phyloP scores from a whole-genome alignment of 23 tunicate species.

The Diplosoma virens region DNA sequence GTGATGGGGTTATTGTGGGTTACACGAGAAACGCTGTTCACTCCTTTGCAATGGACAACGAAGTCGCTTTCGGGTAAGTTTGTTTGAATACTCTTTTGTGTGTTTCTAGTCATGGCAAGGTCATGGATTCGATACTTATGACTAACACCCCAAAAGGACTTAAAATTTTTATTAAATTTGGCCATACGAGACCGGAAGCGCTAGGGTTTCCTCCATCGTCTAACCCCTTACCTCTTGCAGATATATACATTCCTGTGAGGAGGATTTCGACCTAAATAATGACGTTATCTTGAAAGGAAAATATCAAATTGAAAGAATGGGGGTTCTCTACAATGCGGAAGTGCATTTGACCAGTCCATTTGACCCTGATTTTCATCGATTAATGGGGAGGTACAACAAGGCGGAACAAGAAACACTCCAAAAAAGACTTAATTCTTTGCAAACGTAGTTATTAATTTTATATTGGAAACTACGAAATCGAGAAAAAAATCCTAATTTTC shows the following conservation, averaged over 20 bases:
- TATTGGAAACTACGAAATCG: too few species aligned
- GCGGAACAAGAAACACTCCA: not conserved
- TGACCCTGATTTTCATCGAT: constrained; percentile 44
- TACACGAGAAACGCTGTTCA: constrained; percentile 63
- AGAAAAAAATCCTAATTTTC: too few species aligned
- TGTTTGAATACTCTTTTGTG: not conserved
- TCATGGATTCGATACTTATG: too few species aligned
- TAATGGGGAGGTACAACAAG: constrained; percentile 46
- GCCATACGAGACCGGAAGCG: not conserved
- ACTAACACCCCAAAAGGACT: too few species aligned
- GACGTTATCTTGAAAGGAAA: constrained; percentile 36
- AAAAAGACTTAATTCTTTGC: not conserved
- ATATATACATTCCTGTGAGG: constrained; percentile 24
- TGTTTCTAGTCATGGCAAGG: too few species aligned
- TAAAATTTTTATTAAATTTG: too few species aligned
- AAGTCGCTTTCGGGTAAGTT: constrained; percentile 65
- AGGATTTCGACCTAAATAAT: not conserved
- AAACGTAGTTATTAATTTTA: too few species aligned
- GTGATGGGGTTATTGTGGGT: constrained; percentile 56
- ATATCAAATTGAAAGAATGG: constrained; percentile 63
- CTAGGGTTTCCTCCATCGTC: not conserved
- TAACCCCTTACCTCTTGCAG: constrained; percentile 7
- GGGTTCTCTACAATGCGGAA: constrained; percentile 25
- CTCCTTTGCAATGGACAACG: constrained; percentile 63
- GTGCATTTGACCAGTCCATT: constrained; percentile 50